phyloP scores from a whole-genome alignment of 2,113 vertebrate species.

The Alouatta palliata region DNA sequence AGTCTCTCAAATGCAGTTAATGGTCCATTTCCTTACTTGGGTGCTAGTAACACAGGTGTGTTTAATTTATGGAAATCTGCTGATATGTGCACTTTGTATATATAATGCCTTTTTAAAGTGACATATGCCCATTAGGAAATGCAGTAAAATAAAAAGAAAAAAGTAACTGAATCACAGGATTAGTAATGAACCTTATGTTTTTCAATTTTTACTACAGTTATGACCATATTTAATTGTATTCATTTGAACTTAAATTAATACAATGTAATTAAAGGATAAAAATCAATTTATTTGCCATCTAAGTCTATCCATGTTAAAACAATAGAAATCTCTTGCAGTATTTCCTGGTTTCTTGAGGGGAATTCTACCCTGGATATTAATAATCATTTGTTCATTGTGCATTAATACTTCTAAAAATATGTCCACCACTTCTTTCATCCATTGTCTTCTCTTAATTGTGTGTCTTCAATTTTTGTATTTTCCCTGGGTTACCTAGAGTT shows the following conservation, averaged over 20 bases:
- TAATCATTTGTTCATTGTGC: not conserved
- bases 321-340: not conserved
- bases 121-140: not conserved
- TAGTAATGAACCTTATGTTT: not conserved
- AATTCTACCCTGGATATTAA: accelerated
- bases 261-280: not conserved
- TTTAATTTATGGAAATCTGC: not conserved
- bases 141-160: not conserved
- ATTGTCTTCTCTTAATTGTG: not conserved
- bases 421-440: accelerated
- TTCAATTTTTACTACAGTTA: not conserved
- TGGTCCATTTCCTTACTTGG: not conserved
- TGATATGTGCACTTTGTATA: not conserved
- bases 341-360: not conserved
- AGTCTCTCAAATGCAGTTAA: not conserved
- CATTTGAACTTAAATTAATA: not conserved
- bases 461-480: not conserved
- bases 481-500: not conserved
- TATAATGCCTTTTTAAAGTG: not conserved
- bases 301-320: not conserved
- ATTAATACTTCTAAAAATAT: not conserved
- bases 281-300: not conserved
- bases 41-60: no score
- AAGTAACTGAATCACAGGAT: not conserved
- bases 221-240: not conserved